A percentile compares a stretch with the other conserved stretches of the same genome.
Evolutionary conservation across 2,113 vertebrate species (phyloP).

Genomic region (Pampusana beccarii): DNA sequence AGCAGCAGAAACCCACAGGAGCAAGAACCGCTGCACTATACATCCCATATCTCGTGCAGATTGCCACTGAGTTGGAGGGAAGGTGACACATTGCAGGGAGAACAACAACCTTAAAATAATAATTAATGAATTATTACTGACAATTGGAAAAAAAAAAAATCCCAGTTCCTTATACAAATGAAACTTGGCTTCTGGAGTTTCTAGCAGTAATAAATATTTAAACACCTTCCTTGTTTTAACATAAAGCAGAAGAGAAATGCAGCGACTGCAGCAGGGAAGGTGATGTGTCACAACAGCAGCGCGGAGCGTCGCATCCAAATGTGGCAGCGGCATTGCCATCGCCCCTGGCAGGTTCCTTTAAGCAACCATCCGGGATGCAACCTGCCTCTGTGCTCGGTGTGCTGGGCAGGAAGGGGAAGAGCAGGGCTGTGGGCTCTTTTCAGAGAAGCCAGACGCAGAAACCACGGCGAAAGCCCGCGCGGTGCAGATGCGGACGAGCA

Average conservation of each 20-base stretch:
- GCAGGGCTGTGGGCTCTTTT: neutral
- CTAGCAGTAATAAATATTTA: conserved; percentile 7
- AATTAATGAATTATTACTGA: conserved; percentile 56
- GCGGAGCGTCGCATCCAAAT: neutral
- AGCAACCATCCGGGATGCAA: neutral
- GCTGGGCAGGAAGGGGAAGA: accelerated
- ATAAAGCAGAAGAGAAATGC: conserved; percentile 30
- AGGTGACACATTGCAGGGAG: neutral
- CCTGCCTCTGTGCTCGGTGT: neutral
- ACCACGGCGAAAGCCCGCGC: neutral
- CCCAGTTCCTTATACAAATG: neutral
- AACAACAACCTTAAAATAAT: conserved; percentile 27
- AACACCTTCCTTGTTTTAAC: conserved; percentile 34
- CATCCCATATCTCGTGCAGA: neutral
- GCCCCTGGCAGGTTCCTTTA: neutral
- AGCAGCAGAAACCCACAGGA: neutral
- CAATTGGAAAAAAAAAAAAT: neutral
- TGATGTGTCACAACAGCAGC: neutral
- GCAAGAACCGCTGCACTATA: neutral
- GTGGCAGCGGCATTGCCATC: accelerated
- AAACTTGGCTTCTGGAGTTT: conserved; percentile 22
- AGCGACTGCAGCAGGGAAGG: accelerated
- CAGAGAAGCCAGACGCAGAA: neutral
- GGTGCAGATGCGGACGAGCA: neutral
- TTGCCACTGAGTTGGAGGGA: neutral